phyloP scores from a whole-genome alignment of 2,888 invertebrate genomes.

The Isoperla grammatica region DNA sequence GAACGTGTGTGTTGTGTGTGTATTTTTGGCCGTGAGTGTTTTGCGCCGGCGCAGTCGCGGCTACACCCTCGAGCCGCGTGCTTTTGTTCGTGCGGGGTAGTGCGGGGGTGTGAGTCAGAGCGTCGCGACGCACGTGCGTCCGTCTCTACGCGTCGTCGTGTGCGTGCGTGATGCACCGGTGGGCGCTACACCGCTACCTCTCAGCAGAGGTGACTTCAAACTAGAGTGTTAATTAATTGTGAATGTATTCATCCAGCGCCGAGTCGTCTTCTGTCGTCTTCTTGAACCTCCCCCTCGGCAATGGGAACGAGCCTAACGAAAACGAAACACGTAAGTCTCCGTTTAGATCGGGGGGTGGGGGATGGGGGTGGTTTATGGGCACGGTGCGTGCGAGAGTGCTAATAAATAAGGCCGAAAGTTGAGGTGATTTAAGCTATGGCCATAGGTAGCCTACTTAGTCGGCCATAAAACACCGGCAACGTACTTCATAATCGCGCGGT shows the following conservation, averaged over 20 bases:
- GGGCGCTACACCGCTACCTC: no score
- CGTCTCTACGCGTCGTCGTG: neutral
- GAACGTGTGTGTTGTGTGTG: no score
- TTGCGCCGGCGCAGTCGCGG: neutral
- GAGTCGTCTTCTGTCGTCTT: neutral
- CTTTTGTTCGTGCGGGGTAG: neutral
- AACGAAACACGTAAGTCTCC: neutral
- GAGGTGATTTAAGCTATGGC: no score
- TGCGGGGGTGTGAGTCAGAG: constrained; percentile 6
- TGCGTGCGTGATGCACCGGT: neutral
- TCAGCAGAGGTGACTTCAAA: no score
- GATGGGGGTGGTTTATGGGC: neutral
- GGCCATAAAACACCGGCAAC: no score
- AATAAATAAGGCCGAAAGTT: neutral
- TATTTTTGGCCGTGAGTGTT: no score
- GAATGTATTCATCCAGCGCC: neutral
- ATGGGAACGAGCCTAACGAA: constrained; percentile 2
- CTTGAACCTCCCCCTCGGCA: neutral
- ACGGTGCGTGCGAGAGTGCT: neutral
- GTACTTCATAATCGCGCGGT: no score
- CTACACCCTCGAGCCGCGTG: neutral
- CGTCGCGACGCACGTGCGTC: neutral
- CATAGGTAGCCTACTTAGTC: no score
- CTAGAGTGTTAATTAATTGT: neutral
- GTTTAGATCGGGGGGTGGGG: neutral